Evolutionary conservation across 2,888 invertebrate genomes (phyloP), one percentile per base, ranked within the genome.

Genomic region (Agriopis leucophaearia): DNA sequence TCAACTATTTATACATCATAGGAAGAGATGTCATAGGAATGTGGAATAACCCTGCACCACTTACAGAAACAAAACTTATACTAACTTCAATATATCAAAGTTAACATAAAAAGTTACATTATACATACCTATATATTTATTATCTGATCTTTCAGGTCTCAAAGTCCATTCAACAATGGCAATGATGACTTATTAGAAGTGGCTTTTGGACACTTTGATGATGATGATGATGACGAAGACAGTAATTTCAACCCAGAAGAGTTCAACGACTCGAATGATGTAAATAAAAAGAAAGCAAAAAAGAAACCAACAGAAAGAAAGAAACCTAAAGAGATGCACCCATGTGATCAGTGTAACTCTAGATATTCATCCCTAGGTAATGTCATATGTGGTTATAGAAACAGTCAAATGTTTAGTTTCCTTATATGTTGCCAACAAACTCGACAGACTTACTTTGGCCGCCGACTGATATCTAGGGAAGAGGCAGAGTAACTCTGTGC

Each of bases 291-390:
- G 58, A 84, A 80, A 70, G 38, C 70, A 13, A 75, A 68, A 65
- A 77, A 78, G 70, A 82, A 79, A 74, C 70, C 81, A 54, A 72
- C 78, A 0, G 69, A 76, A 12, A 80, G 70, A 36, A 83, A 78
- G 67, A 78, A 77, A 74, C 77, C 70, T 5, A 85, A 92, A 79
- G 82, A 81, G 2, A 77, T 89, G 74, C 88, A 91, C 72, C 84
- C 85, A 50, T 93, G 93, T 74, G 92, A 92, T 64, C 88, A 90
- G 75, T 93, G 93, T 56, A 85, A 85, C 61, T 88, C 91, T 50
- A 88, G 89, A 76, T 93, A 91, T 74, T 85, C 88, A 0, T 88
- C 90, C 15, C 57, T 87, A 57, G 82, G 92, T 92, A 65, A 83
- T 84, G 5, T 27, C 27, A 35, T 27, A 18, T 27, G 27, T 58